Conservation (phyloP, 2,797 vertebrate species). For the Astyanax mexicanus region DNA sequence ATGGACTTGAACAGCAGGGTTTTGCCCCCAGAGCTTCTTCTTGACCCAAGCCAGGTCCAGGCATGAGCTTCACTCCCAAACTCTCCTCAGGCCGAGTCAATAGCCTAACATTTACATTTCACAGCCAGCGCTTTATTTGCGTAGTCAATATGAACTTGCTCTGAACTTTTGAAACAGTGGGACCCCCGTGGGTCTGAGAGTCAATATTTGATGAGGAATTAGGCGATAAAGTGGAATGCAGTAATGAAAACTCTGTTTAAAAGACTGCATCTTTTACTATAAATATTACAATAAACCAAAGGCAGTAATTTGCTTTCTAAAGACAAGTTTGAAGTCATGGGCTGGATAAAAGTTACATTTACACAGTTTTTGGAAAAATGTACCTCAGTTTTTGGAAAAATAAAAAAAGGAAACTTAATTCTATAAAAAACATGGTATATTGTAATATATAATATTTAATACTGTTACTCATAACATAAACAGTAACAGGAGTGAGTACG, state of each 20-base stretch:
- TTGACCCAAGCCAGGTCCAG: background rate
- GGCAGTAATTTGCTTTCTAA: no score
- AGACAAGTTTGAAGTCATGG: no score
- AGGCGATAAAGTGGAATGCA: background rate
- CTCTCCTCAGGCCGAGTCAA: slow-evolving; percentile 10
- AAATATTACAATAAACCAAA: no score
- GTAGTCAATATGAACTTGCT: slow-evolving; percentile 9
- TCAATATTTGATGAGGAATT: slow-evolving; percentile 7
- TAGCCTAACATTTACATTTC: slow-evolving; percentile 39
- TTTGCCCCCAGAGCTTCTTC: background rate
- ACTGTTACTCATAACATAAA: no score
- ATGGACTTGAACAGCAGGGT: slow-evolving; percentile 29
- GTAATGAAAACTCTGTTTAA: background rate
- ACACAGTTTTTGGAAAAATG: no score
- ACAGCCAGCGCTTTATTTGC: slow-evolving; percentile 15
- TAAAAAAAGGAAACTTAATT: no score
- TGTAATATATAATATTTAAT: no score
- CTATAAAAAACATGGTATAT: no score
- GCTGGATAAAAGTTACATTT: no score
- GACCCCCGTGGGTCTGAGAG: background rate
- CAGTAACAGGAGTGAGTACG: no score
- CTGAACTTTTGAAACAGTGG: slow-evolving; percentile 4
- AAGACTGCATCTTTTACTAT: no score
- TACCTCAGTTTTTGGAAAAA: no score
- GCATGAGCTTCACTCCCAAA: background rate